Percentiles rank a stretch among this genome's conserved stretches.
phyloP scores from a whole-genome alignment of 1,140 invertebrate genomes.

The Nasonia giraulti region DNA sequence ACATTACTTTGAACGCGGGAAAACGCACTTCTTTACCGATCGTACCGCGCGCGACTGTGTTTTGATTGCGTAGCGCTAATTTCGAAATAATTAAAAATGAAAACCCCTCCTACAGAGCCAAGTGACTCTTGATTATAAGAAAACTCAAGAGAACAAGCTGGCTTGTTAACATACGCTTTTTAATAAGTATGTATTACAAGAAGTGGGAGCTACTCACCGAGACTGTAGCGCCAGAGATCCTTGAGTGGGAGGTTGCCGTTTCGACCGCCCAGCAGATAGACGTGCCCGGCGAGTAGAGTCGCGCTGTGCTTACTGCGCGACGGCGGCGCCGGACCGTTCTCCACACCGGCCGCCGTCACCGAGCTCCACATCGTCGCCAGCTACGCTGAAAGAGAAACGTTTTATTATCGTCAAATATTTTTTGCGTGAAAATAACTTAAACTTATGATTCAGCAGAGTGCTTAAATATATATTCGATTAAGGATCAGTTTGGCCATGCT shows the following conservation, averaged over 20 bases:
- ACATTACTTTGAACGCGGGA: neutral
- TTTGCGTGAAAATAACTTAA: neutral
- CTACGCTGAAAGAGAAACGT: neutral
- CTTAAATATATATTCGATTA: too few relatives aligned
- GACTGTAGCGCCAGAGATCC: conserved; percentile 89
- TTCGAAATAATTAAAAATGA: too few relatives aligned
- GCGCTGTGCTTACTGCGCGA: conserved; percentile 88
- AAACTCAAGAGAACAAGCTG: neutral
- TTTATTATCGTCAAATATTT: neutral
- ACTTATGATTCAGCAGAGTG: too few relatives aligned
- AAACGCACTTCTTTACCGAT: neutral
- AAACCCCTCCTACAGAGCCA: too few relatives aligned
- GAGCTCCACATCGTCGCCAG: conserved; percentile 77
- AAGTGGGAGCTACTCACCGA: conserved; percentile 77
- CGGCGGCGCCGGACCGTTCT: conserved; percentile 78
- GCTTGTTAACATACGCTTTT: too few relatives aligned
- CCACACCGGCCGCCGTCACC: conserved; percentile 74
- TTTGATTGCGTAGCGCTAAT: neutral
- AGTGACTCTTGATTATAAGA: too few relatives aligned
- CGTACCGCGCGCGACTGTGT: neutral
- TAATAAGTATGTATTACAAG: too few relatives aligned
- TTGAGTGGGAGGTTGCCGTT: conserved; percentile 88
- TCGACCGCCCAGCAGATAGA: conserved; percentile 88
- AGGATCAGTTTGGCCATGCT: too few relatives aligned
- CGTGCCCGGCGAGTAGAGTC: conserved; percentile 82